Percentiles rank a stretch among this genome's conserved stretches.
Evolutionary conservation across 2,113 vertebrate genomes (phyloP).

Genomic region (Anhinga rufa): DNA sequence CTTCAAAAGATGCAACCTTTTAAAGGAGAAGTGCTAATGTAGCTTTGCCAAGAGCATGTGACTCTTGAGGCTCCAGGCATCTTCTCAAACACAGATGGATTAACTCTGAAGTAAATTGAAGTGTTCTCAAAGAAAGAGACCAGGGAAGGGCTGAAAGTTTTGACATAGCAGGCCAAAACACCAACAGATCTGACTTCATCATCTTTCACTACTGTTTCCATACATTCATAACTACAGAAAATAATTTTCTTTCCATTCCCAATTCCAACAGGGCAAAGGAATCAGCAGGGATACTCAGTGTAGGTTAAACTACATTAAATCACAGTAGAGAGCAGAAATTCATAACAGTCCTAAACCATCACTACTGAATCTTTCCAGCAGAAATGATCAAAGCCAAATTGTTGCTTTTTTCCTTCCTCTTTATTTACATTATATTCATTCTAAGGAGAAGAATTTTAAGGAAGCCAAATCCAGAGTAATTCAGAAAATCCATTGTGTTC

Average conservation of each 20-base stretch:
- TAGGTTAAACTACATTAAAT: slow-evolving; percentile 10
- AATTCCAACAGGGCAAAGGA: not conserved
- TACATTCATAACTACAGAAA: not conserved
- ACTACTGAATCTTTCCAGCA: not conserved
- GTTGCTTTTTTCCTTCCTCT: not conserved
- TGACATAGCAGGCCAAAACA: not conserved
- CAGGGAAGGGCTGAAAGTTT: not conserved
- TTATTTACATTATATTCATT: not conserved
- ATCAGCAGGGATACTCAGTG: not conserved
- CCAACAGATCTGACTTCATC: not conserved
- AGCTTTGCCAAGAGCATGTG: not conserved
- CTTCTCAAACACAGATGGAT: not conserved
- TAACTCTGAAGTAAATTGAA: not conserved
- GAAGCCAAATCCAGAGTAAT: not conserved
- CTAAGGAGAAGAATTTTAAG: not conserved
- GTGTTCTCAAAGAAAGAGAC: not conserved
- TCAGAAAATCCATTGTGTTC: not conserved
- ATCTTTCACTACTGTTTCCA: not conserved
- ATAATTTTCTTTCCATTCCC: not conserved
- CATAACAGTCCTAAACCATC: not conserved
- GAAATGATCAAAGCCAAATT: not conserved
- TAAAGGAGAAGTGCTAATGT: not conserved
- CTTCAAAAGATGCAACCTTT: not conserved
- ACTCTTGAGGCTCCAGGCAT: not conserved
- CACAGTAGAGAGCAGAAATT: not conserved